Percentiles rank a stretch among this genome's conserved stretches.
Conservation (phyloP, 2,113 vertebrate species). For the Tenrec ecaudatus region DNA sequence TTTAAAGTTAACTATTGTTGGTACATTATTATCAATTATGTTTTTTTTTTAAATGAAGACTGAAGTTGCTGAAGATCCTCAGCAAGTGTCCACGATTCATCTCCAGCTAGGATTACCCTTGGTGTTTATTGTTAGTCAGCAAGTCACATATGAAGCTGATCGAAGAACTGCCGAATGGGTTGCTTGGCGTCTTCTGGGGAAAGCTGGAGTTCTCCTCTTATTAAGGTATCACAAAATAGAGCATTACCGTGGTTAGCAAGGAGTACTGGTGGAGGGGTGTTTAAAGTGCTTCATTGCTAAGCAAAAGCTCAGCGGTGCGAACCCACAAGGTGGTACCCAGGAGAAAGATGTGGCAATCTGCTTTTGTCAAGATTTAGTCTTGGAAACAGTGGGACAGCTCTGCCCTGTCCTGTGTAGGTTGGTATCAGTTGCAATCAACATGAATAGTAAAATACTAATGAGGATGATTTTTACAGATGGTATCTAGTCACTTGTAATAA, state of each 20-base stretch:
- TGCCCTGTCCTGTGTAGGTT: too few species aligned
- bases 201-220: slow-evolving; percentile 92
- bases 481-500: background rate
- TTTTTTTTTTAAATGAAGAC: slow-evolving; percentile 84
- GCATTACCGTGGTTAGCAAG: background rate
- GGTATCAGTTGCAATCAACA: too few species aligned
- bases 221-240: slow-evolving; percentile 88
- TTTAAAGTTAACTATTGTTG: slow-evolving; percentile 57
- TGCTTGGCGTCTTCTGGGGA: slow-evolving; percentile 93
- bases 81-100: slow-evolving; percentile 89
- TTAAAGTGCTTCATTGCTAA: too few species aligned
- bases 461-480: background rate
- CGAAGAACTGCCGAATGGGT: slow-evolving; percentile 89
- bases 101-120: slow-evolving; percentile 92
- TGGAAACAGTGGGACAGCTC: too few species aligned
- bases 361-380: too few species aligned
- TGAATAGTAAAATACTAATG: background rate
- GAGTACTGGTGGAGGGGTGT: too few species aligned
- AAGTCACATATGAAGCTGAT: slow-evolving; percentile 90
- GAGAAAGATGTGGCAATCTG: too few species aligned
- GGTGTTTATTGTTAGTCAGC: slow-evolving; percentile 93
- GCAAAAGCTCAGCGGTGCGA: too few species aligned
- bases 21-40: slow-evolving; percentile 20
- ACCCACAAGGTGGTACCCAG: too few species aligned
- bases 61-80: slow-evolving; percentile 91